These are phyloP conservation scores for Protaetia brevitarsis DNA, from an alignment of 1,140 invertebrate species.

Conservation along the genomic window DNA sequence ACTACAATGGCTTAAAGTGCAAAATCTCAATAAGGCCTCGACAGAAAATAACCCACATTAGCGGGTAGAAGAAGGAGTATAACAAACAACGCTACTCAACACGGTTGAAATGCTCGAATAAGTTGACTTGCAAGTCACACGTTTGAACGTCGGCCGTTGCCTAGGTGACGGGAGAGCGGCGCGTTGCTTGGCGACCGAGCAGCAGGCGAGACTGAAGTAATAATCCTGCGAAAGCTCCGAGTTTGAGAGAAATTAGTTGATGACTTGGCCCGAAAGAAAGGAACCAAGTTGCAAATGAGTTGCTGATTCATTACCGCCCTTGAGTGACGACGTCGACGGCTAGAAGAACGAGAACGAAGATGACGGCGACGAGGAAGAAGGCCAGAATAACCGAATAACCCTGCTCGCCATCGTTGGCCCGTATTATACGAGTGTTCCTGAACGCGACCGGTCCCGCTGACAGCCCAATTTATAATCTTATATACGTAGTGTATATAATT, in stretches of 20 bases:
- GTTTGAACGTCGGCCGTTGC: slow-evolving; percentile 33
- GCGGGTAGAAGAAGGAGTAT: slow-evolving; percentile 27
- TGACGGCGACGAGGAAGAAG: neutral
- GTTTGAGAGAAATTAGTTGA: slow-evolving; percentile 44
- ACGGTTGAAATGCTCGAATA: slow-evolving; percentile 27
- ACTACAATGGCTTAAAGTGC: slow-evolving; percentile 24
- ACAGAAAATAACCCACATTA: slow-evolving; percentile 36
- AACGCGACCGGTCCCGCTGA: slow-evolving; percentile 24
- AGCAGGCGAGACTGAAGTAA: slow-evolving; percentile 37
- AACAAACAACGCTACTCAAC: slow-evolving; percentile 32
- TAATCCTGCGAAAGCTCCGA: slow-evolving; percentile 40
- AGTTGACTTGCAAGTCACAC: slow-evolving; percentile 40
- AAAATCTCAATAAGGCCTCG: slow-evolving; percentile 28
- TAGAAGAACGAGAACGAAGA: neutral
- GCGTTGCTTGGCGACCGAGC: slow-evolving; percentile 39
- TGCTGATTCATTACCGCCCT: slow-evolving; percentile 44
- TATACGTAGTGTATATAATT: slow-evolving; percentile 24
- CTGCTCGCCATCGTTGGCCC: neutral
- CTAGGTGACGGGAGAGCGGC: slow-evolving; percentile 36
- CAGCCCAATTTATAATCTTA: slow-evolving; percentile 35
- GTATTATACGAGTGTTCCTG: neutral
- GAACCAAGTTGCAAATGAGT: slow-evolving; percentile 45
- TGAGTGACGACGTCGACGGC: slow-evolving; percentile 26
- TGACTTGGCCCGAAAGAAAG: slow-evolving; percentile 44
- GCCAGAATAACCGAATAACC: slow-evolving; percentile 7